phyloP scores from a whole-genome alignment of 2,888 invertebrate species.

The Celastrina argiolus region DNA sequence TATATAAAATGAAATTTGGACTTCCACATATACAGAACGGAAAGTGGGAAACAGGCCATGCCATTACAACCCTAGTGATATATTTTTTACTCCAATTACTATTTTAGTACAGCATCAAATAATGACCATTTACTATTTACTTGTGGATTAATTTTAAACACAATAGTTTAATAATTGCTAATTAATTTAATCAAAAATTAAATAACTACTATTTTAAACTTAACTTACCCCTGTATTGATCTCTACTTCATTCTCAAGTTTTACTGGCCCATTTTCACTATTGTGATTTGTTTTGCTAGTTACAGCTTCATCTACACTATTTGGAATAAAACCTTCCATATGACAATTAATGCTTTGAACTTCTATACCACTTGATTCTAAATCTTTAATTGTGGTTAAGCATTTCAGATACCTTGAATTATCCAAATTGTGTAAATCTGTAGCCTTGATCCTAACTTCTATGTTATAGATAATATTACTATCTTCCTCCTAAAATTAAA shows the following conservation, averaged over 20 bases:
- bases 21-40: too few relatives aligned
- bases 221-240: constrained; percentile 52
- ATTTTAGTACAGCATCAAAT: too few relatives aligned
- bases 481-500: constrained; percentile 47
- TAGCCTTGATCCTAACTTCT: constrained; percentile 49
- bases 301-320: constrained; percentile 31
- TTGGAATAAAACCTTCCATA: constrained; percentile 42
- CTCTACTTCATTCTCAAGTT: constrained; percentile 63
- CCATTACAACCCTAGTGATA: too few relatives aligned
- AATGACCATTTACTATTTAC: too few relatives aligned
- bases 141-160: too few relatives aligned
- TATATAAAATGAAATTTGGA: too few relatives aligned
- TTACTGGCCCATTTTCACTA: constrained; percentile 45
- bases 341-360: constrained; percentile 43
- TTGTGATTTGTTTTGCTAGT: constrained; percentile 30
- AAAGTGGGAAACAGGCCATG: too few relatives aligned
- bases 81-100: too few relatives aligned
- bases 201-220: background rate
- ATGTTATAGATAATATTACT: constrained; percentile 42
- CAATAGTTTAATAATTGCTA: too few relatives aligned
- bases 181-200: too few relatives aligned
- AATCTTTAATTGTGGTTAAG: constrained; percentile 46
- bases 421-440: constrained; percentile 43
- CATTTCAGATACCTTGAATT: constrained; percentile 49
- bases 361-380: constrained; percentile 40